Evolutionary conservation across 2,888 invertebrate species (phyloP), one percentile per base, ranked within the genome.

Genomic region (Harpalus rufipes): DNA sequence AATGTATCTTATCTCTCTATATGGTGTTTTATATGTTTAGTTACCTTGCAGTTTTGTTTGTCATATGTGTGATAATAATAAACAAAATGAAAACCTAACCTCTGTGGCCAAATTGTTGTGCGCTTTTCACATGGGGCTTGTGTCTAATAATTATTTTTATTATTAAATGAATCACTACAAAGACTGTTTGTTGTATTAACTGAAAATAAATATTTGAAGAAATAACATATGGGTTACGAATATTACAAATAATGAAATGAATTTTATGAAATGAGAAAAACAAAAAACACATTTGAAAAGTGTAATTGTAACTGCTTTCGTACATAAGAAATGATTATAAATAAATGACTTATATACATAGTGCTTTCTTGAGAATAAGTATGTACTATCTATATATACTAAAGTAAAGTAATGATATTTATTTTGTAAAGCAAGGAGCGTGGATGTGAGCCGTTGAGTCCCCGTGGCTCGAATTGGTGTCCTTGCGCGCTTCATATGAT

Each of bases 361-460:
- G 88, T 87, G 89, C 88, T 89, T 89, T 88, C 88, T 88, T 88
- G 88, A 88, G 78, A 85, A 80, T 85, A 80, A 85, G 85, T 85
- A 85, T 85, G 85, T 85, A 85, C 85, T 85, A 85, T 85, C 85
- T 85, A 85, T 85, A 85, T 85, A 85, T 80, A 85, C 85, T 85
- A 85, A 51, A 51, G 44, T 51, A 51, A 51, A 51, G 44, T 51
- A 51, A 79, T 85, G 58, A 80, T 85, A 65, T 79, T 85, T 85
- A 85, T 85, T 85, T 85, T 85, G 41, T 79, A 80, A 78, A 74
- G 72, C 44, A 74, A 39, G 68, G 14, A 39, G 7, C 12, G 39
- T 32, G 68, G 10, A 25, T 5, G 39, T 14, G 39, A 68, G 68
- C 39, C n/a, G 14, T n/a, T 39, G 68, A 12, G 39, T 39, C 16